Evolutionary conservation across 92 coral and sea anemone genomes (phyloP), one percentile per base, ranked within the genome.

Genomic region (Epizoanthus rinbou): DNA sequence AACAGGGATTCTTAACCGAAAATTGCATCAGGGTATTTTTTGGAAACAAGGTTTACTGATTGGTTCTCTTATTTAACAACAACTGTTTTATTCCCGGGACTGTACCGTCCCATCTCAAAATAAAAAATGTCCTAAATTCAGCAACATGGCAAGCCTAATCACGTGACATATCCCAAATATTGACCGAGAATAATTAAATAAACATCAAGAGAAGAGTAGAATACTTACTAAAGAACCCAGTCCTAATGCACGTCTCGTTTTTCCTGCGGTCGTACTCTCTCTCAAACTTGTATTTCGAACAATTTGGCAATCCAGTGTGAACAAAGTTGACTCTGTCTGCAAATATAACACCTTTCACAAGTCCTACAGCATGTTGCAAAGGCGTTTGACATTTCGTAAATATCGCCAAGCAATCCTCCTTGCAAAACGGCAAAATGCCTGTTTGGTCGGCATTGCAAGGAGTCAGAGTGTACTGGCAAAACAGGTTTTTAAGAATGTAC

Each of bases 381-480:
- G 95, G 43, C 13, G 8, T 74, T 17, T 83, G 82, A 45, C 99
- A 97, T 39, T 90, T 83, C 19, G 66, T 63, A 52, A 92, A 92
- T 74, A 91, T 94, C 43, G 91, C 93, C 19, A 86, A 72, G 23
- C 99, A 97, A 75, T 97, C 99, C 45, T 89, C 92, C 22, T 86
- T 83, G 22, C 99, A 97, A 52, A 94, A 94, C 1, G 91, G 91
- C 1, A 87, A 73, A 5, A 83, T 35, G n/a, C 23, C 41, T 0
- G 86, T 80, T 62, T 87, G 89, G 41, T 97, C 98, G 5, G 81
- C 64, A 15, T 73, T 74, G 70, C 99, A 97, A 0, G 99, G 99
- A 0, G 93, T 91, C 21, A 94, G 63, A 1, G 94, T 94, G 57
- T 97, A 97, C 2, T 97, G 99, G 41, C 99, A 97, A 45, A 97